Evolutionary conservation across 2,888 invertebrate genomes (phyloP).

Genomic region (Cheilosia grossa): DNA sequence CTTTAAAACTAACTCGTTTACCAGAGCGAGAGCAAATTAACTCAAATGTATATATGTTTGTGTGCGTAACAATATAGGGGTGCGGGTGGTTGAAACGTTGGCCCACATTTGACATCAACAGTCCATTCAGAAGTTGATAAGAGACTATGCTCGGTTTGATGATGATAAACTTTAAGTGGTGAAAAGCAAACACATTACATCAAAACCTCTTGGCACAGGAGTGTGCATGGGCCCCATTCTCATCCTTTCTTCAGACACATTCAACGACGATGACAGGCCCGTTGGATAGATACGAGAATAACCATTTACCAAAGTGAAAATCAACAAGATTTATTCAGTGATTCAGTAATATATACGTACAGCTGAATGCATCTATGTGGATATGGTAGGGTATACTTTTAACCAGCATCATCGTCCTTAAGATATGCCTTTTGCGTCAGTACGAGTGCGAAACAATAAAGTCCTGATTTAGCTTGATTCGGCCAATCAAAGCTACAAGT

Average conservation of each 20-base stretch:
- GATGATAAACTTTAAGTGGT: slow-evolving; percentile 69
- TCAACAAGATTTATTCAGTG: slow-evolving; percentile 75
- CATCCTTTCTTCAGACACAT: slow-evolving; percentile 38
- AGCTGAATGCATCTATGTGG: slow-evolving; percentile 17
- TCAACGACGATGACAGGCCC: slow-evolving; percentile 61
- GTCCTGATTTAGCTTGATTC: slow-evolving; percentile 83
- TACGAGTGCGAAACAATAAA: slow-evolving; percentile 75
- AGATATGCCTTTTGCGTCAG: slow-evolving; percentile 41
- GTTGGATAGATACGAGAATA: slow-evolving; percentile 68
- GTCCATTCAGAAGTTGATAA: slow-evolving; percentile 62
- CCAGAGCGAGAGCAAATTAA: slow-evolving; percentile 32
- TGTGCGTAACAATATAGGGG: slow-evolving; percentile 1
- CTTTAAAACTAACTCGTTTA: slow-evolving; percentile 40
- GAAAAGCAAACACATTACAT: slow-evolving; percentile 72
- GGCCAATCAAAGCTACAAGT: slow-evolving; percentile 82
- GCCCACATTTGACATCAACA: slow-evolving; percentile 64
- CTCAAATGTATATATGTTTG: slow-evolving; percentile 13
- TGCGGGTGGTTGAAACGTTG: slow-evolving; percentile 36
- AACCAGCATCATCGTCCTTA: slow-evolving; percentile 55
- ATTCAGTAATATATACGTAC: slow-evolving; percentile 64
- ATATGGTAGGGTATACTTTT: slow-evolving; percentile 23
- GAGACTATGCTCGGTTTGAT: slow-evolving; percentile 60
- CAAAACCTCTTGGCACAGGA: slow-evolving; percentile 44
- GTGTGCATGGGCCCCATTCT: slow-evolving; percentile 12
- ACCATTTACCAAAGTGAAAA: slow-evolving; percentile 74